Percentiles rank a stretch among this genome's conserved stretches.
Conservation (phyloP, 2,888 invertebrate genomes). For the Chouioia cunea region DNA sequence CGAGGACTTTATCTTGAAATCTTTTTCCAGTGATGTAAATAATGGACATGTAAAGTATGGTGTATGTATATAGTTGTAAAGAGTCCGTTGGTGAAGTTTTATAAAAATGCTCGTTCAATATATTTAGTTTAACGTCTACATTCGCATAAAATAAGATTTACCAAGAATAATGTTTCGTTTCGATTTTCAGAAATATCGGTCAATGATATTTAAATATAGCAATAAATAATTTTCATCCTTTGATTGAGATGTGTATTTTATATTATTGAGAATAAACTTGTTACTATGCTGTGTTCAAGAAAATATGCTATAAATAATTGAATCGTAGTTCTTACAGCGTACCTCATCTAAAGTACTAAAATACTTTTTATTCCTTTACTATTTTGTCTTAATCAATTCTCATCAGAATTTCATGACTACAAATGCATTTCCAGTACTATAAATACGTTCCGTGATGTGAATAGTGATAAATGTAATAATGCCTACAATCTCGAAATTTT, state of each 20-base stretch:
- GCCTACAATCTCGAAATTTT: constrained; percentile 30
- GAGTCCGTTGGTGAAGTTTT: constrained; percentile 38
- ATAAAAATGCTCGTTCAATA: constrained; percentile 34
- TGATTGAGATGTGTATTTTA: constrained; percentile 32
- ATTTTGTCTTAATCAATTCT: too few species aligned
- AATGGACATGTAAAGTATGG: constrained; percentile 40
- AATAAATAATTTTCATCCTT: constrained; percentile 39
- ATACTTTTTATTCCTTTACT: too few species aligned
- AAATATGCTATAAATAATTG: constrained; percentile 37
- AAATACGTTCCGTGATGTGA: too few species aligned
- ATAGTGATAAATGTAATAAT: not conserved
- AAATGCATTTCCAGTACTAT: too few species aligned
- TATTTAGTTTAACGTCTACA: constrained; percentile 27
- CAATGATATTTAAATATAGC: constrained; percentile 28
- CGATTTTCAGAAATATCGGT: constrained; percentile 21
- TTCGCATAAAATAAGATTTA: constrained; percentile 14
- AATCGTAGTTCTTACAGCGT: too few species aligned
- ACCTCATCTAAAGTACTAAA: too few species aligned
- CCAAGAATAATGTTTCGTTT: constrained; percentile 22
- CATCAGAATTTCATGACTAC: too few species aligned
- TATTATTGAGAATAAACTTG: constrained; percentile 34
- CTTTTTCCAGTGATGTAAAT: constrained; percentile 39
- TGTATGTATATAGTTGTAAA: constrained; percentile 50
- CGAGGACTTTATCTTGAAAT: not conserved
- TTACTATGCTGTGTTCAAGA: constrained; percentile 47